A percentile compares a stretch with the other conserved stretches of the same genome.
Evolutionary conservation across 2,888 invertebrate genomes (phyloP).

Genomic region (Epiperipatus broadwayi): DNA sequence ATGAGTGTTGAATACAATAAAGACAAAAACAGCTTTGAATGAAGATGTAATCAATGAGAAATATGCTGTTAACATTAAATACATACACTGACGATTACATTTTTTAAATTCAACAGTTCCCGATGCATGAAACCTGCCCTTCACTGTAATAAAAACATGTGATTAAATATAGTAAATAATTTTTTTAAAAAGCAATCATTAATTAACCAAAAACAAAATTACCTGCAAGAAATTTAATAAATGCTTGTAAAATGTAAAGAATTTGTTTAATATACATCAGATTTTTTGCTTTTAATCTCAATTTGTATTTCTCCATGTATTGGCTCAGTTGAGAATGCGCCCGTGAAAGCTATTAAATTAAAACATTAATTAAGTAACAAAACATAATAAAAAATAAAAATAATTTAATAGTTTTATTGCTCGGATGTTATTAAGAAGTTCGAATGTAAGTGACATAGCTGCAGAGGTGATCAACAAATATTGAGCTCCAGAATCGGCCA

Average conservation of each 20-base stretch:
- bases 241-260: slow-evolving; percentile 48
- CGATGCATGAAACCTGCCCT: no score
- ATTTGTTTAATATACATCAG: slow-evolving; percentile 62
- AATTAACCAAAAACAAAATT: neutral
- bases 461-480: no score
- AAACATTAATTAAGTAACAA: slow-evolving; percentile 42
- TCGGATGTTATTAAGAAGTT: no score
- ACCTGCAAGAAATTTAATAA: slow-evolving; percentile 34
- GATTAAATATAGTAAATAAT: slow-evolving; percentile 14
- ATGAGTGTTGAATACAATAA: no score
- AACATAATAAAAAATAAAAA: slow-evolving; percentile 7
- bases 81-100: no score
- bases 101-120: no score
- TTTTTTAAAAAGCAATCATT: slow-evolving; percentile 9
- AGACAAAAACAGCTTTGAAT: no score
- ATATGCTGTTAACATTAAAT: no score
- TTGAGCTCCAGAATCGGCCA: no score
- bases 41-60: no score
- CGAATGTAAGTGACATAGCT: no score
- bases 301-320: slow-evolving; percentile 37
- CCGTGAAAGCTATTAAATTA: neutral
- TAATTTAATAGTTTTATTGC: slow-evolving; percentile 3
- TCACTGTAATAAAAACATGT: no score
- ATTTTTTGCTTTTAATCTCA: slow-evolving; percentile 54
- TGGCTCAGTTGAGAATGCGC: slow-evolving; percentile 28